Evolutionary conservation across 2,888 invertebrate genomes (phyloP).

Genomic region (Latrodectus elegans): DNA sequence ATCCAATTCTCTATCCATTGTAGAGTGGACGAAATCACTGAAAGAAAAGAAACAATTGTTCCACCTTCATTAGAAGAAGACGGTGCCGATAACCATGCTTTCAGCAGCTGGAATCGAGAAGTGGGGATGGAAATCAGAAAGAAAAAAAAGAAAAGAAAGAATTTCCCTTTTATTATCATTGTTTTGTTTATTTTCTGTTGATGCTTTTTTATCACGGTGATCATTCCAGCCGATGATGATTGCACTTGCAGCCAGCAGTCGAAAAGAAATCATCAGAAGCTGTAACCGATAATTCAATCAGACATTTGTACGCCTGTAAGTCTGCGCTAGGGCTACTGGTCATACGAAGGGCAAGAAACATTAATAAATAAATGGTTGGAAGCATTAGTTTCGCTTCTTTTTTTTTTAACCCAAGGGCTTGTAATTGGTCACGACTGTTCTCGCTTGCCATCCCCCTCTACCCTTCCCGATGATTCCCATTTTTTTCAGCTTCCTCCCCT

Average conservation of each 20-base stretch:
- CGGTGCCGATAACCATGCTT: background rate
- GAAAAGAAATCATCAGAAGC: slow-evolving; percentile 20
- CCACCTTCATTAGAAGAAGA: background rate
- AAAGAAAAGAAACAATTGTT: background rate
- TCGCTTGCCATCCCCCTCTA: slow-evolving; percentile 11
- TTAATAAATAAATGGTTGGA: background rate
- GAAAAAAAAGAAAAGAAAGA: background rate
- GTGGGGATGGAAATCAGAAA: background rate
- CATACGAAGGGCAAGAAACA: background rate
- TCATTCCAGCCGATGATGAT: slow-evolving; percentile 41
- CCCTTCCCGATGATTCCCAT: background rate
- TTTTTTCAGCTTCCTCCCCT: background rate
- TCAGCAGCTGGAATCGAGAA: slow-evolving; percentile 1
- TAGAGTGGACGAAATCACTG: background rate
- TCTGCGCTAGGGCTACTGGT: slow-evolving; percentile 4
- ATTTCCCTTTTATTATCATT: background rate
- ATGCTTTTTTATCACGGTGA: background rate
- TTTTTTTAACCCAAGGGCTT: slow-evolving; percentile 33
- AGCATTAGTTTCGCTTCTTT: slow-evolving; percentile 33
- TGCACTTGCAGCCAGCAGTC: slow-evolving; percentile 15
- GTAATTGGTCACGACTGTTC: slow-evolving; percentile 65
- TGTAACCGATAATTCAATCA: slow-evolving; percentile 65
- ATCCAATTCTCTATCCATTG: too few species aligned
- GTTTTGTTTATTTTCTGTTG: too few species aligned
- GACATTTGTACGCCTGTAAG: slow-evolving; percentile 23